Evolutionary conservation across 2,113 vertebrate genomes (phyloP).

Genomic region (Labrus mixtus): DNA sequence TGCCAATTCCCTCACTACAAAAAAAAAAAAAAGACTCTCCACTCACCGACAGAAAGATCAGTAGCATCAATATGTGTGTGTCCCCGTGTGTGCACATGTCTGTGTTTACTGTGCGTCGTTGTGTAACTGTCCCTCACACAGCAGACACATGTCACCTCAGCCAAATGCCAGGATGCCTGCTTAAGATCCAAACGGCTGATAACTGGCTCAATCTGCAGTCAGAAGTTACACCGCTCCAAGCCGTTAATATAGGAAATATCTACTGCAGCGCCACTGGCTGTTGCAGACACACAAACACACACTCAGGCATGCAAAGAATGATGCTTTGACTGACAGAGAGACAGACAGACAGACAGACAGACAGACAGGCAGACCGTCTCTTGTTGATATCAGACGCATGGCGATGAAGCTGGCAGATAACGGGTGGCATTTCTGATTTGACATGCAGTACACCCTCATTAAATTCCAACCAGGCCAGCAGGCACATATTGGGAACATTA

Average conservation of each 20-base stretch:
- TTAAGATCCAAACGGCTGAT: slow-evolving; percentile 40
- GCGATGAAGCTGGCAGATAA: slow-evolving; percentile 54
- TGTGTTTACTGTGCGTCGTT: slow-evolving; percentile 34
- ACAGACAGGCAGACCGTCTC: slow-evolving; percentile 37
- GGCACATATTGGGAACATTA: not conserved
- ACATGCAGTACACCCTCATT: slow-evolving; percentile 11
- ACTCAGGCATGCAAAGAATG: slow-evolving; percentile 69
- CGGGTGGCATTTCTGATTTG: slow-evolving; percentile 57
- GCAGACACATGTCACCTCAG: slow-evolving; percentile 43
- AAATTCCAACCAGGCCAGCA: slow-evolving; percentile 36
- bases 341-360: slow-evolving; percentile 1
- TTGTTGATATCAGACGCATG: slow-evolving; percentile 55
- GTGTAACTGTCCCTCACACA: slow-evolving; percentile 21
- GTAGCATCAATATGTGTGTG: slow-evolving; percentile 26
- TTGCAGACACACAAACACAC: slow-evolving; percentile 31
- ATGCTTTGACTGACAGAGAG: slow-evolving; percentile 43
- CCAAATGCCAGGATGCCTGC: slow-evolving; percentile 43
- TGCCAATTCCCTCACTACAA: slow-evolving; percentile 14
- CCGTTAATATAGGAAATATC: slow-evolving; percentile 27
- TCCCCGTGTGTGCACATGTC: not conserved
- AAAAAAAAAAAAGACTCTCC: not conserved
- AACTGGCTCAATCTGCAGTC: slow-evolving; percentile 26
- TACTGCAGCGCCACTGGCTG: slow-evolving; percentile 30
- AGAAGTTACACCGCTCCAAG: slow-evolving; percentile 21
- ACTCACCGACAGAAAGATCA: slow-evolving; percentile 30